A percentile compares a stretch with the other conserved stretches of the same genome.
These are phyloP conservation scores for Loxodonta africana DNA, from an alignment of 2,113 vertebrate genomes.

Conservation along the genomic window DNA sequence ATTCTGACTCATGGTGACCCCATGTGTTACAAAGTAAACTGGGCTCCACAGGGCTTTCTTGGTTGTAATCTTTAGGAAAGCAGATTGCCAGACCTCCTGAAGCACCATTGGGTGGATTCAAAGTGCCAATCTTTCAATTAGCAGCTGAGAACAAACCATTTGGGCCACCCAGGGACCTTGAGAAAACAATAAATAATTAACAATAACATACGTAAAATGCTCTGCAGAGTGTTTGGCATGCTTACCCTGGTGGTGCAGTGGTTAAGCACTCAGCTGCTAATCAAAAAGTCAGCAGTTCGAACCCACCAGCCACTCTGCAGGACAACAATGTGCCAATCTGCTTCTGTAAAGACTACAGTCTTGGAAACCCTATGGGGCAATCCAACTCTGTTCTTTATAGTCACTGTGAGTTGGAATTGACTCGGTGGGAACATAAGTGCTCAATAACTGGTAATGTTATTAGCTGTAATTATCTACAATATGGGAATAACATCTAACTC, in stretches of 20 bases:
- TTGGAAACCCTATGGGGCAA: no score
- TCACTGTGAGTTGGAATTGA: no score
- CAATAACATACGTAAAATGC: not conserved
- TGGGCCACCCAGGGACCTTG: no score
- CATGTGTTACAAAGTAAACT: not conserved
- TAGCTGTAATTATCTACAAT: constrained; percentile 6
- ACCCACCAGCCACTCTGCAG: no score
- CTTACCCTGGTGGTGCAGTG: no score
- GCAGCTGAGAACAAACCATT: not conserved
- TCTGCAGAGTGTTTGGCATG: not conserved
- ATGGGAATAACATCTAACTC: not conserved
- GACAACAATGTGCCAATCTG: no score
- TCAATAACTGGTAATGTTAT: not conserved
- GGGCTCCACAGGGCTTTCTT: not conserved
- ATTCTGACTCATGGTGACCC: not conserved
- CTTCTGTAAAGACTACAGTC: no score
- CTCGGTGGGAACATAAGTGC: not conserved
- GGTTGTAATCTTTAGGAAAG: no score
- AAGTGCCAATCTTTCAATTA: not conserved
- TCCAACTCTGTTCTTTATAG: no score
- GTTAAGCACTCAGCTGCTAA: no score
- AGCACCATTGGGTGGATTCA: not conserved
- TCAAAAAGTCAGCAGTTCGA: no score
- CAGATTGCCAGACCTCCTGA: no score
- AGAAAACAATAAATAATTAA: not conserved